Conservation (phyloP, 2,888 invertebrate species). For the Synergus umbraculus region DNA sequence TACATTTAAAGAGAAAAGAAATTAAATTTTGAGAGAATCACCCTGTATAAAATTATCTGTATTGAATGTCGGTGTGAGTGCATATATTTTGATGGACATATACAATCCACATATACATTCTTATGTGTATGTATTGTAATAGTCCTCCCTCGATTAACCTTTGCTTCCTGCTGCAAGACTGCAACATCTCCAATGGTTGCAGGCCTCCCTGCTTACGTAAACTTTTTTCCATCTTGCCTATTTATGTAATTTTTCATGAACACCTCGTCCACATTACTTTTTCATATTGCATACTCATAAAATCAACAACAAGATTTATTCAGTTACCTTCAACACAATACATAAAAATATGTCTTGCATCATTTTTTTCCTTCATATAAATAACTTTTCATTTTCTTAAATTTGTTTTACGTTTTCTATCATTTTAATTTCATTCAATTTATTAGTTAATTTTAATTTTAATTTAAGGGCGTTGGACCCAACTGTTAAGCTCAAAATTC, state of each 20-base stretch:
- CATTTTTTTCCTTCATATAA: not conserved
- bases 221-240: constrained; percentile 13
- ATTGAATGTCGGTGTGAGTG: constrained; percentile 1
- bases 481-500: no score
- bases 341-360: not conserved
- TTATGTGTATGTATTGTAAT: constrained; percentile 42
- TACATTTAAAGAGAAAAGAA: not conserved
- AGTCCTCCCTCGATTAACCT: constrained; percentile 58
- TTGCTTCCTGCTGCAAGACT: constrained; percentile 54
- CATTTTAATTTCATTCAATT: no score
- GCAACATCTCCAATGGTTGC: constrained; percentile 43
- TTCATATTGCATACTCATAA: not conserved
- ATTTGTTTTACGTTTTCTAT: not conserved
- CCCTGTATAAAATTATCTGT: constrained; percentile 13
- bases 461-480: no score
- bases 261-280: not conserved
- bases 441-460: no score
- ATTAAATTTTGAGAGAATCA: not conserved
- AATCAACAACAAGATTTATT: not conserved
- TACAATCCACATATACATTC: constrained; percentile 45
- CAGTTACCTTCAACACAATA: not conserved
- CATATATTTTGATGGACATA: not conserved
- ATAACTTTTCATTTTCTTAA: not conserved
- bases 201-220: constrained; percentile 16
- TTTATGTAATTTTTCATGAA: constrained; percentile 17